These are phyloP conservation scores for Hemibagrus guttatus DNA, from an alignment of 2,797 vertebrate species.

Conservation along the genomic window DNA sequence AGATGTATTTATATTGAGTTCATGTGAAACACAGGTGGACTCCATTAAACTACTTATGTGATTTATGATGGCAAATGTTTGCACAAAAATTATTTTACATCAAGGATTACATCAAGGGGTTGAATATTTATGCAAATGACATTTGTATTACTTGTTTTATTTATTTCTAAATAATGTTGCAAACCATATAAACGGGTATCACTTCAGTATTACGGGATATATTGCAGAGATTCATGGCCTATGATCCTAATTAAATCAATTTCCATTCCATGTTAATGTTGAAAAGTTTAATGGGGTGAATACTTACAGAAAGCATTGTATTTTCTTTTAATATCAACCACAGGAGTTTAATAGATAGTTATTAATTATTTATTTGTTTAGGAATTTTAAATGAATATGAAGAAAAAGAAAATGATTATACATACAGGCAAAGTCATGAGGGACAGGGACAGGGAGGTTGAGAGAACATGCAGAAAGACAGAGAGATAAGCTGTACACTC, in stretches of 20 bases:
- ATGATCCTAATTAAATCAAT: neutral
- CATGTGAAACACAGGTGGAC: neutral
- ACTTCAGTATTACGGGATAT: neutral
- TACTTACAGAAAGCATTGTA: neutral
- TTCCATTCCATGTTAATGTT: neutral
- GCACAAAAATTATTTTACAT: neutral
- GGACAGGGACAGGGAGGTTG: neutral
- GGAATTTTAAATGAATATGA: neutral
- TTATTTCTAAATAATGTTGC: neutral
- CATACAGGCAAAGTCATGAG: constrained; percentile 7
- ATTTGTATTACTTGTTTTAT: neutral
- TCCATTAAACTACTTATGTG: neutral
- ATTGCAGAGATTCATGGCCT: neutral
- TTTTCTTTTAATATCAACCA: neutral
- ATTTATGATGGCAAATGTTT: neutral
- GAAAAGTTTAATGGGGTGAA: neutral
- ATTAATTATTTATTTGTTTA: neutral
- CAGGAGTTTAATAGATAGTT: neutral
- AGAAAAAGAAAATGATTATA: constrained; percentile 20
- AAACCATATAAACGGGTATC: neutral
- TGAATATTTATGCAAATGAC: neutral
- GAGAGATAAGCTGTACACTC: constrained; percentile 77
- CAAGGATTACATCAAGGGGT: neutral
- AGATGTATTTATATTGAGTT: neutral
- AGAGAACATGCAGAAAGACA: constrained; percentile 55